A percentile compares a stretch with the other conserved stretches of the same genome.
These are phyloP conservation scores for Allygus modestus DNA, from an alignment of 2,888 invertebrate genomes.

Conservation along the genomic window DNA sequence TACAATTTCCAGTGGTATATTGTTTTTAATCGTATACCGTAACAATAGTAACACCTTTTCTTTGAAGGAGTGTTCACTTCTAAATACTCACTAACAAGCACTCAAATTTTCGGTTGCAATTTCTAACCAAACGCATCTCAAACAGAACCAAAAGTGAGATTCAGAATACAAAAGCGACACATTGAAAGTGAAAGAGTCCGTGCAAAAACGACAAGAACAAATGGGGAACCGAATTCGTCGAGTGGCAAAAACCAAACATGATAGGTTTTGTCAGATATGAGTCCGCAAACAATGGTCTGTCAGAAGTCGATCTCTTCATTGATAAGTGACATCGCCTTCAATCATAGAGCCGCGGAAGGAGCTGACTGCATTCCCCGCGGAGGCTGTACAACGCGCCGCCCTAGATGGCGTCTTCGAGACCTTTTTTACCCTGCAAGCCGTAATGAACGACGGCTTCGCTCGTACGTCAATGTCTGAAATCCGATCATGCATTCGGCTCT, in stretches of 20 bases:
- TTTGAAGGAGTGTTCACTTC: too few relatives aligned
- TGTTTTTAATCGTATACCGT: too few relatives aligned
- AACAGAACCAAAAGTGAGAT: constrained; percentile 30
- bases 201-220: constrained; percentile 40
- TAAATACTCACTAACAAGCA: too few relatives aligned
- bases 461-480: constrained; percentile 15
- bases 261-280: constrained; percentile 51
- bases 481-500: constrained; percentile 31
- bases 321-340: constrained; percentile 47
- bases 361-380: not conserved
- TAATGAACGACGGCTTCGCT: constrained; percentile 8
- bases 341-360: constrained; percentile 29
- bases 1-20: too few relatives aligned
- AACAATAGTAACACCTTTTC: too few relatives aligned
- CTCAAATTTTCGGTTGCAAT: too few relatives aligned
- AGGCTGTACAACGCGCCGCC: constrained; percentile 16
- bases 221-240: constrained; percentile 7
- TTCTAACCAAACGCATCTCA: too few relatives aligned
- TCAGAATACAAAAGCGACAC: constrained; percentile 36
- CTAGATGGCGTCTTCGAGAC: constrained; percentile 28
- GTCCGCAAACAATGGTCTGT: constrained; percentile 51
- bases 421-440: constrained; percentile 30
- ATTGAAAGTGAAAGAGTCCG: constrained; percentile 2
- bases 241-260: constrained; percentile 36
- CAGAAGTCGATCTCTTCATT: constrained; percentile 52